Percentiles rank a stretch among this genome's conserved stretches.
Conservation (phyloP, 2,888 invertebrate species). For the Phasia obesa region DNA sequence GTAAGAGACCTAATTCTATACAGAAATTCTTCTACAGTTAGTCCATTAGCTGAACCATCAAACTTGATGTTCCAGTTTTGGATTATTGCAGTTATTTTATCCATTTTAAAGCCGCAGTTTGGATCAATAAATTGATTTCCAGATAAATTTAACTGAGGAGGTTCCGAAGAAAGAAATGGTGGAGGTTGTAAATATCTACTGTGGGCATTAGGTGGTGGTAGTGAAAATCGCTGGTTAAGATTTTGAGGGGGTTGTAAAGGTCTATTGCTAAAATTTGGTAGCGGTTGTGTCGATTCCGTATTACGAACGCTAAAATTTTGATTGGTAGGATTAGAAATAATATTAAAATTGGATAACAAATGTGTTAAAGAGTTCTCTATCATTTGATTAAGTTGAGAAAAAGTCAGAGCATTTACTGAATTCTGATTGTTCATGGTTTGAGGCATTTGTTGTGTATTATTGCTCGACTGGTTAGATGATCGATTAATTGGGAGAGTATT, state of each 20-base stretch:
- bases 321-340: neutral
- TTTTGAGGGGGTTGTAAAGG: too few relatives aligned
- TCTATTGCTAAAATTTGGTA: too few relatives aligned
- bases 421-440: neutral
- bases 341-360: neutral
- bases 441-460: too few relatives aligned
- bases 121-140: too few relatives aligned
- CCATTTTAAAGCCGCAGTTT: neutral
- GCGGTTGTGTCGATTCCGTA: too few relatives aligned
- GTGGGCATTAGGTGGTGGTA: too few relatives aligned
- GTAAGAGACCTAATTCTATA: neutral
- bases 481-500: too few relatives aligned
- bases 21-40: neutral
- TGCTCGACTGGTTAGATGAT: too few relatives aligned
- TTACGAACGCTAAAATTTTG: neutral
- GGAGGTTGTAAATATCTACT: too few relatives aligned
- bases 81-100: neutral
- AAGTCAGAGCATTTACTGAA: neutral
- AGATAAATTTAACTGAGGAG: too few relatives aligned
- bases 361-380: neutral
- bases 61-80: conserved; percentile 1
- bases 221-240: too few relatives aligned
- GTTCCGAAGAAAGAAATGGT: too few relatives aligned
- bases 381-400: neutral
- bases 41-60: neutral